Evolutionary conservation across 1,140 invertebrate genomes (phyloP).

Genomic region (Branchinecta lynchi): DNA sequence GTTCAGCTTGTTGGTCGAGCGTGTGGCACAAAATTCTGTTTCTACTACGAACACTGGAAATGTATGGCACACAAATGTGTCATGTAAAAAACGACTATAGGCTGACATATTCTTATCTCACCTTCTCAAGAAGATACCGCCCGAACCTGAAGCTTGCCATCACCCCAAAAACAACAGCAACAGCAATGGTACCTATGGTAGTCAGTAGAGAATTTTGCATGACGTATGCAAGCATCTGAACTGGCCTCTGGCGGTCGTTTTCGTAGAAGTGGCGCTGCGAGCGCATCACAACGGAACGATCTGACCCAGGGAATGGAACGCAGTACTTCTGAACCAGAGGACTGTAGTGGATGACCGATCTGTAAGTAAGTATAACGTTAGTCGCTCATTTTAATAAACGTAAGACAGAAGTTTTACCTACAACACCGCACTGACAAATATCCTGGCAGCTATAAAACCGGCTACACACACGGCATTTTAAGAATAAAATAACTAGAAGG

Average conservation of each 20-base stretch:
- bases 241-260: conserved; percentile 48
- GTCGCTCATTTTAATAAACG: too few relatives aligned
- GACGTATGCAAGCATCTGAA: conserved; percentile 48
- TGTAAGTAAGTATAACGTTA: conserved; percentile 27
- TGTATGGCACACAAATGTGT: too few relatives aligned
- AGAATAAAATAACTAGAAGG: too few relatives aligned
- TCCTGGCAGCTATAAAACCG: background rate
- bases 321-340: conserved; percentile 48
- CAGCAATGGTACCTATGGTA: conserved; percentile 37
- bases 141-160: conserved; percentile 47
- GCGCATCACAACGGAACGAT: conserved; percentile 56
- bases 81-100: too few relatives aligned
- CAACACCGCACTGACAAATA: too few relatives aligned
- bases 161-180: conserved; percentile 43
- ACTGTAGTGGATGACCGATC: conserved; percentile 43
- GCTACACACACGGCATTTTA: background rate
- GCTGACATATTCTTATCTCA: conserved; percentile 27
- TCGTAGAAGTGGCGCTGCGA: conserved; percentile 57
- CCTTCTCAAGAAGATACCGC: conserved; percentile 45
- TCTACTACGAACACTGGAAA: too few relatives aligned
- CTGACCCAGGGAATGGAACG: conserved; percentile 57
- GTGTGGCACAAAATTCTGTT: too few relatives aligned
- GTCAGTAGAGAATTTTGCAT: conserved; percentile 32
- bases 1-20: too few relatives aligned
- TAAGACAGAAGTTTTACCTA: too few relatives aligned